A percentile compares a stretch with the other conserved stretches of the same genome.
Conservation (phyloP, 2,888 invertebrate genomes). For the Strigamia crassipes region DNA sequence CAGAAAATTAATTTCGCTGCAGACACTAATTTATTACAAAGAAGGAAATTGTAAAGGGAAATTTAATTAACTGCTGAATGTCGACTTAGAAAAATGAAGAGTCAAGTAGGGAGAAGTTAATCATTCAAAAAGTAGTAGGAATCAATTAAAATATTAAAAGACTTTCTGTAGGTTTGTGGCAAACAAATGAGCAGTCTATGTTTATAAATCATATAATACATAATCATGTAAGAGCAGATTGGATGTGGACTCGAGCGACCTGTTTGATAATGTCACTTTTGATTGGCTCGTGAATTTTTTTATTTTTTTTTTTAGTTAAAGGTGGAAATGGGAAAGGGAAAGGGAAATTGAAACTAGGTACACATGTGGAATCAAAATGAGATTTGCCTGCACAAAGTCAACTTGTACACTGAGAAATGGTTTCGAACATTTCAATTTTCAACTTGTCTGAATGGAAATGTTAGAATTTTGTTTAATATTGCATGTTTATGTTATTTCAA, state of each 20-base stretch:
- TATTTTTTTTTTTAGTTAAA: neutral
- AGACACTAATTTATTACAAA: neutral
- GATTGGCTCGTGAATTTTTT: neutral
- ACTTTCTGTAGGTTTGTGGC: neutral
- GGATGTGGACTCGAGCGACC: neutral
- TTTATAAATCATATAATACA: no score
- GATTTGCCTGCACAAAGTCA: neutral
- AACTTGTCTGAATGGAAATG: neutral
- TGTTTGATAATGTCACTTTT: neutral
- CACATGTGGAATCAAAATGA: slow-evolving; percentile 12
- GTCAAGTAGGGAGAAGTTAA: neutral
- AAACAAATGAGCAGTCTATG: neutral
- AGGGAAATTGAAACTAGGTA: slow-evolving; percentile 1
- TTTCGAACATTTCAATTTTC: neutral
- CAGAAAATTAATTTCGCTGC: neutral
- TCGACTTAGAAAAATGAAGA: neutral
- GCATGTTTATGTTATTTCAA: neutral
- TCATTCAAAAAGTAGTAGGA: neutral
- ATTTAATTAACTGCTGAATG: neutral
- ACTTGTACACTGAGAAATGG: neutral
- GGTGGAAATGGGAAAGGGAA: neutral
- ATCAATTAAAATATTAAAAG: neutral
- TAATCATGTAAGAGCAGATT: neutral
- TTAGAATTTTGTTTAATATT: no score
- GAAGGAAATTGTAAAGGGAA: neutral